Evolutionary conservation across 2,797 vertebrate genomes (phyloP).

Genomic region (Danio jaintianensis): DNA sequence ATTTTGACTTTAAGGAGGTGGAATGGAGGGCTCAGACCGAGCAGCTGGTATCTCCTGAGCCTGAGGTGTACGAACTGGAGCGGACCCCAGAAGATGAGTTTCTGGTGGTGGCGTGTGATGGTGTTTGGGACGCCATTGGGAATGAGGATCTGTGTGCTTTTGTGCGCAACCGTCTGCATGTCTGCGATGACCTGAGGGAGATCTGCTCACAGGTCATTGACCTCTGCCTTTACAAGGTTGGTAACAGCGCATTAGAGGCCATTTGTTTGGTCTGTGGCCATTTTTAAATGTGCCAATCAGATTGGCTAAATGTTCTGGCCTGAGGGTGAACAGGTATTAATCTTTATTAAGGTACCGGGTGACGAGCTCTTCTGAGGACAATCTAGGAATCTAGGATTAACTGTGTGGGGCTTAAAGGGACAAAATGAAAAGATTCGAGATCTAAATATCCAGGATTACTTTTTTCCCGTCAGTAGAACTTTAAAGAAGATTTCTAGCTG

Average conservation of each 20-base stretch:
- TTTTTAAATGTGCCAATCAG: not conserved
- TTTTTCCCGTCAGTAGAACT: no score
- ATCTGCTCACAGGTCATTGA: slow-evolving; percentile 84
- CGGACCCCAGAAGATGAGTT: slow-evolving; percentile 80
- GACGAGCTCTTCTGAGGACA: not conserved
- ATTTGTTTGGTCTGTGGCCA: not conserved
- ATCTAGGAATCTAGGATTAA: not conserved
- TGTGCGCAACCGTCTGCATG: slow-evolving; percentile 78
- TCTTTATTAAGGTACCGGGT: not conserved
- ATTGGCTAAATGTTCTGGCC: not conserved
- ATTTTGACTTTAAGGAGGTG: slow-evolving; percentile 86
- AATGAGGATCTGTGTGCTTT: slow-evolving; percentile 81
- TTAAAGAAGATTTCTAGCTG: no score
- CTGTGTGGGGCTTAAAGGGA: not conserved
- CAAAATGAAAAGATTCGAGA: no score
- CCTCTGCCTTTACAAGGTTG: slow-evolving; percentile 86
- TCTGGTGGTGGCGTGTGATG: slow-evolving; percentile 84
- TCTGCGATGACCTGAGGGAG: slow-evolving; percentile 81
- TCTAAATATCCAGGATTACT: no score
- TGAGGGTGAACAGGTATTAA: not conserved
- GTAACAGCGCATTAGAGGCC: slow-evolving; percentile 33
- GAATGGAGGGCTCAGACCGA: slow-evolving; percentile 82
- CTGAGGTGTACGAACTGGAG: slow-evolving; percentile 81
- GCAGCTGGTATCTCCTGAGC: slow-evolving; percentile 85
- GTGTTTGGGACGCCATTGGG: slow-evolving; percentile 84